Evolutionary conservation across 2,888 invertebrate genomes (phyloP).

Genomic region (Petrolisthes cinctipes): DNA sequence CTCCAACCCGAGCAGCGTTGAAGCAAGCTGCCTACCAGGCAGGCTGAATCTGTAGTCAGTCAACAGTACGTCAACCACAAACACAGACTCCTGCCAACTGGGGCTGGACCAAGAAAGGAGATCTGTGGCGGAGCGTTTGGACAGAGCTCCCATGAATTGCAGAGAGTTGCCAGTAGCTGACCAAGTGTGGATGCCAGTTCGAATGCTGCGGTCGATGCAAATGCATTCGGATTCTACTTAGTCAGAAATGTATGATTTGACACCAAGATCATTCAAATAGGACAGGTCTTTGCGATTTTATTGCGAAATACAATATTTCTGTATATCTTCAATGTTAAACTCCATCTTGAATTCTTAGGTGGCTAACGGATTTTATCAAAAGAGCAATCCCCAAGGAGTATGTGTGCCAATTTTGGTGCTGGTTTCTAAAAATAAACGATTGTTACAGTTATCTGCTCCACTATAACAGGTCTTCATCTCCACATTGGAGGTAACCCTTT

Average conservation of each 20-base stretch:
- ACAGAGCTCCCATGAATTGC: neutral
- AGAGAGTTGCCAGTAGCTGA: slow-evolving; percentile 25
- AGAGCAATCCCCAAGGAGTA: slow-evolving; percentile 15
- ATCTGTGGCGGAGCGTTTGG: neutral
- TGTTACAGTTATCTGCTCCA: neutral
- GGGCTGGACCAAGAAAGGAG: neutral
- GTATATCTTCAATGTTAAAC: neutral
- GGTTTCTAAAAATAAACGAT: neutral
- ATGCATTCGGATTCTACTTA: neutral
- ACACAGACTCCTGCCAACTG: neutral
- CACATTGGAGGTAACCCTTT: too few relatives aligned
- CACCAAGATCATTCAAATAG: slow-evolving; percentile 14
- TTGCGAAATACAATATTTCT: neutral
- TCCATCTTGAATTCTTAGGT: slow-evolving; percentile 25
- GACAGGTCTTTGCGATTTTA: slow-evolving; percentile 5
- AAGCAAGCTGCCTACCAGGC: slow-evolving; percentile 20
- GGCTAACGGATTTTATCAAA: slow-evolving; percentile 10
- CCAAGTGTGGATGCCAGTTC: neutral
- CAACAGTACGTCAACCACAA: neutral
- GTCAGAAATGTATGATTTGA: slow-evolving; percentile 9
- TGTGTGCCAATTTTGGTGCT: slow-evolving; percentile 21
- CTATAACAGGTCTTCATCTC: too few relatives aligned
- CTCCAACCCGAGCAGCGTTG: slow-evolving; percentile 7
- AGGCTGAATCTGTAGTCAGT: neutral
- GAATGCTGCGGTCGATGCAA: neutral